Base-by-base conservation (phyloP, 2,888 invertebrate genomes). In the Erannis defoliaria region DNA sequence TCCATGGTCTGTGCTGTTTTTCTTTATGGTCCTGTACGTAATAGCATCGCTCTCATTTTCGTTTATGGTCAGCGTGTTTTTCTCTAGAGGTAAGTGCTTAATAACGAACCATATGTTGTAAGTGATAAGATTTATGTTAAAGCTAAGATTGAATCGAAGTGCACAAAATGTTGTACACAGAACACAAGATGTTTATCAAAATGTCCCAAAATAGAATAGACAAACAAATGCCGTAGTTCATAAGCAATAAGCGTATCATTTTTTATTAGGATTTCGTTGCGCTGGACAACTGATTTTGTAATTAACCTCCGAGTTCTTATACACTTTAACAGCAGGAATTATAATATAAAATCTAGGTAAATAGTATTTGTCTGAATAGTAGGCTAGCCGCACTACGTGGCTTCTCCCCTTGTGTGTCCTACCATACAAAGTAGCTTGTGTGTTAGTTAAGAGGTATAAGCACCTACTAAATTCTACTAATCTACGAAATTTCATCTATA, bases 11-110 rank as follows among this genome's bases (percentile, higher is more conserved):
- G 94, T 97, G 0, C 78, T 97, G 29, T 89, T 97, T 37, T 88
- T 97, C 58, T 96, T 98, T 75, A 80, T 98, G 64, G 73, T 96
- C 23, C 87, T 97, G 49, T 98, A 96, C 77, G 86, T 96, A 9
- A 94, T 96, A 56, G 93, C 96, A 0, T 95, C 95, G 5, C 95
- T 97, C 53, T 94, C 95, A 1, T 96, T 97, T 82, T 95, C 96
- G 72, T 98, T 97, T 82, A 95, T 96, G 89, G 89, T 97, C 79
- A 96, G 97, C 78, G 95, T 96, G 0, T 95, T 97, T 77, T 98
- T 97, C 83, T 94, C 95, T 0, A 96, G 95, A 94, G 96, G 96
- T 96, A 90, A 90, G 77, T 57, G 12, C 19, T 21, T 58, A 10
- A 16, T 31, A 45, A 48, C 16, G 16, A 48, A 55, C 46, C 26